Evolutionary conservation across 2,797 vertebrate species (phyloP), one percentile per base, ranked within the genome.

Genomic region (Dipus sagitta): DNA sequence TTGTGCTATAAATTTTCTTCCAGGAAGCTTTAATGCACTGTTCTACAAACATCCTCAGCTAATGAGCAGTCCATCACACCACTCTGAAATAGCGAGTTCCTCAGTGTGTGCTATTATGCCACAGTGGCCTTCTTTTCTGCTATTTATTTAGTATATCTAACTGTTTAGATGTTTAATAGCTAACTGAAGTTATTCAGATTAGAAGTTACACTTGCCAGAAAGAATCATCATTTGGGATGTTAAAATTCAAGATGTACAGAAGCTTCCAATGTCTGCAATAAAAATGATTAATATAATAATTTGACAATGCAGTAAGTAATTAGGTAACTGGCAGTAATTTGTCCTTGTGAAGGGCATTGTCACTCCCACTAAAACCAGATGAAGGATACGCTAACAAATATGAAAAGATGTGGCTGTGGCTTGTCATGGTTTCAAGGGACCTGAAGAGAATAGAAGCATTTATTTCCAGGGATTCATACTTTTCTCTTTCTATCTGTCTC

Each of bases 231-330:
- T 86, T 83, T 86, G 90, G 60, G 6, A 24, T 82, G 20, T 60
- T 89, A 92, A 90, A 92, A 93, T 94, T 91, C 82, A 91, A 86
- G 52, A 84, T 71, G 24, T 74, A 52, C 72, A 70, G 90, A 93
- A 86, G 23, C 58, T 83, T 38, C 78, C 91, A 62, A 77, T n/a
- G 18, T 89, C 52, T 54, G 30, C 17, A 79, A 86, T 60, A 77
- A 5, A 47, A 77, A 93, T 85, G 84, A 95, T 18, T 93, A 58
- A 93, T 91, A 34, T 13, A 58, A 52, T 13, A 42, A 3, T 70
- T n/a, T 86, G 58, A 88, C 91, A 94, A 92, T 74, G 74, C 76
- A 65, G 64, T 54, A 76, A 9, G 34, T 38, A 86, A 84, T 86
- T 80, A 86, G 23, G 13, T 76, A 82, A 54, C 72, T 71, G 4